Conservation (phyloP, 2,888 invertebrate species). For the Polydrusus tereticollis region DNA sequence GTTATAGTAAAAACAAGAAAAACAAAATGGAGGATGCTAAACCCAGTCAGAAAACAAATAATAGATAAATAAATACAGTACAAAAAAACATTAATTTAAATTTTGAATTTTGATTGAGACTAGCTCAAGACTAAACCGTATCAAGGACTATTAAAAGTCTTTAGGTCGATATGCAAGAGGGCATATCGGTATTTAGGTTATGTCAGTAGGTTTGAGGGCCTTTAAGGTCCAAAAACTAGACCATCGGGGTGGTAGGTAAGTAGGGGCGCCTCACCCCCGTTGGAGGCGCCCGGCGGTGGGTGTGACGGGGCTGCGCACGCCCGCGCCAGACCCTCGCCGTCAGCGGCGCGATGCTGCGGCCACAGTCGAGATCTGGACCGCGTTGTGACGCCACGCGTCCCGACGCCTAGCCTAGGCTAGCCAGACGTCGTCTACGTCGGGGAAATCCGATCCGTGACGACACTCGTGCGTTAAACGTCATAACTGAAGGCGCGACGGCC, state of each 20-base stretch:
- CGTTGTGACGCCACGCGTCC: conserved; percentile 45
- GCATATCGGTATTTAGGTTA: conserved; percentile 49
- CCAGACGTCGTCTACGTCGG: conserved; percentile 45
- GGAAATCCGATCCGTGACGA: conserved; percentile 56
- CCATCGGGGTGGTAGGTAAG: conserved; percentile 45
- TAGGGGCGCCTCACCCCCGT: conserved; percentile 12
- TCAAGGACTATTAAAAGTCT: neutral
- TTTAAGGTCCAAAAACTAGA: conserved; percentile 47
- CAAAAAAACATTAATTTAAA: too few species aligned
- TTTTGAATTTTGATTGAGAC: too few species aligned
- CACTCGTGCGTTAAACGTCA: conserved; percentile 55
- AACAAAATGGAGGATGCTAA: too few species aligned
- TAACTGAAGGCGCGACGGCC: conserved; percentile 47
- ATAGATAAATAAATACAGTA: too few species aligned
- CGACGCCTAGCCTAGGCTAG: conserved; percentile 32
- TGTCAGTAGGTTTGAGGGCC: conserved; percentile 62
- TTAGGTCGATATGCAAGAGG: conserved; percentile 40
- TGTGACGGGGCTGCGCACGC: conserved; percentile 59
- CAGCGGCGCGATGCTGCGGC: conserved; percentile 75
- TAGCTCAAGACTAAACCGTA: neutral
- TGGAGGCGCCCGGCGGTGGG: conserved; percentile 55
- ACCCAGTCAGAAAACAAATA: too few species aligned
- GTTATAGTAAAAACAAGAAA: too few species aligned
- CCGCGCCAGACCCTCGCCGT: conserved; percentile 63
- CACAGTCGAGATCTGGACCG: conserved; percentile 74